phyloP scores from a whole-genome alignment of 2,888 invertebrate genomes.

The Sphaerophoria taeniata region DNA sequence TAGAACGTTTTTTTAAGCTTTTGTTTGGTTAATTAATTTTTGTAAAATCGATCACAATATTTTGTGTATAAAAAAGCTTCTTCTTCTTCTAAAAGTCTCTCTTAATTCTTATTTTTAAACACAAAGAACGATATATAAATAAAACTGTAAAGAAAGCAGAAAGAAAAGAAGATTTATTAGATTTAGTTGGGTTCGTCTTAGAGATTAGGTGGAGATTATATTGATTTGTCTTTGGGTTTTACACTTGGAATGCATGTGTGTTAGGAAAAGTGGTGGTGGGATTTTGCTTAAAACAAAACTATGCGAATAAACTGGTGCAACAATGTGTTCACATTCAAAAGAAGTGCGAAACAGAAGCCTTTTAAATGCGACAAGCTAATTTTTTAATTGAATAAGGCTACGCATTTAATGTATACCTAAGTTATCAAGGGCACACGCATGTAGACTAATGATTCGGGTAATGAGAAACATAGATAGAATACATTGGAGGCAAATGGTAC shows the following conservation, averaged over 20 bases:
- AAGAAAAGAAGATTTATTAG: slow-evolving; percentile 37
- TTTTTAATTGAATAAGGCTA: slow-evolving; percentile 56
- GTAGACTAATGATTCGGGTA: too few relatives aligned
- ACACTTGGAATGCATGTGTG: slow-evolving; percentile 42
- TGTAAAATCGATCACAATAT: slow-evolving; percentile 73
- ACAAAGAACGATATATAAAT: slow-evolving; percentile 63
- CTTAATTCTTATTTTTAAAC: slow-evolving; percentile 65
- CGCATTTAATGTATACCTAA: slow-evolving; percentile 19
- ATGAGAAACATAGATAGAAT: too few relatives aligned
- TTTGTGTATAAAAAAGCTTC: slow-evolving; percentile 57
- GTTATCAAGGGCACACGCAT: slow-evolving; percentile 8
- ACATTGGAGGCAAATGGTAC: too few relatives aligned
- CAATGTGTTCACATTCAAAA: too few relatives aligned
- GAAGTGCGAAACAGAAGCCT: slow-evolving; percentile 37
- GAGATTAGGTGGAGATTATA: slow-evolving; percentile 28
- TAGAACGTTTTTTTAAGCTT: slow-evolving; percentile 63
- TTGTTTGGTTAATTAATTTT: slow-evolving; percentile 42
- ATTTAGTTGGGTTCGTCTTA: slow-evolving; percentile 50
- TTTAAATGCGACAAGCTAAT: slow-evolving; percentile 30
- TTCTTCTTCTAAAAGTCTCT: slow-evolving; percentile 43
- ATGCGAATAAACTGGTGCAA: neutral
- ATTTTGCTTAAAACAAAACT: too few relatives aligned
- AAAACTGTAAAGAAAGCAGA: slow-evolving; percentile 65
- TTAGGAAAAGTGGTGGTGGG: too few relatives aligned
- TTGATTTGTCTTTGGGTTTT: slow-evolving; percentile 41